Base-by-base conservation (phyloP, 2,113 vertebrate species). In the Chaenocephalus aceratus region DNA sequence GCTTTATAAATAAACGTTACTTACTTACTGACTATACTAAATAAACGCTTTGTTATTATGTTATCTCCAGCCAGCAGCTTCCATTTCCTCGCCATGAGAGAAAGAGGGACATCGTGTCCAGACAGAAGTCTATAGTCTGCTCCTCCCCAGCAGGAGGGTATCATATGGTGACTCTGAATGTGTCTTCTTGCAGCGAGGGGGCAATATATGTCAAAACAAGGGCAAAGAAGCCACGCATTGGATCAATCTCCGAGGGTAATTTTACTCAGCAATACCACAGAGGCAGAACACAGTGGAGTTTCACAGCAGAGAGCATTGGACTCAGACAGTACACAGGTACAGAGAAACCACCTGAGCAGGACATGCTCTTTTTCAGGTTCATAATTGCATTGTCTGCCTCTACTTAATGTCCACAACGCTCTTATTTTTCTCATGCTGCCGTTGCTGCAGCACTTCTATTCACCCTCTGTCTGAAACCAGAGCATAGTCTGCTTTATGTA, bases 21-120 rank as follows among this genome's bases (percentile, higher is more conserved):
- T 26, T 26, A 26, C 26, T 26, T 2, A 26, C 26, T 26, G 26
- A 26, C 26, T 26, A 26, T 26, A 26, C 26, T 26, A 30, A 30
- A 30, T 30, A 30, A 30, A 30, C 3, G 30, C 4, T 30, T 30
- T 30, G 30, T 30, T 30, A 30, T 30, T 30, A 30, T 30, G 30
- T 30, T 94, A 94, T 95, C 92, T 91, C 79, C 79, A 62, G 85
- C 81, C 21, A 86, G 86, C 92, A 93, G 94, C 90, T 91, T 91
- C 88, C 84, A 90, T 89, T 91, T 91, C 90, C 83, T 82, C 68
- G 79, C 80, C 79, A 67, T 51, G 73, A 86, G 69, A 84, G 82
- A 74, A 72, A 77, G 73, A 84, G 88, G 75, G 88, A 88, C 82
- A 80, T 63, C 36, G 45, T 62, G 84, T 84, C 83, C 82, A 83